These are phyloP conservation scores for Diadema setosum DNA, from an alignment of 35 echinoderm and acorn worm genomes.

Conservation along the genomic window DNA sequence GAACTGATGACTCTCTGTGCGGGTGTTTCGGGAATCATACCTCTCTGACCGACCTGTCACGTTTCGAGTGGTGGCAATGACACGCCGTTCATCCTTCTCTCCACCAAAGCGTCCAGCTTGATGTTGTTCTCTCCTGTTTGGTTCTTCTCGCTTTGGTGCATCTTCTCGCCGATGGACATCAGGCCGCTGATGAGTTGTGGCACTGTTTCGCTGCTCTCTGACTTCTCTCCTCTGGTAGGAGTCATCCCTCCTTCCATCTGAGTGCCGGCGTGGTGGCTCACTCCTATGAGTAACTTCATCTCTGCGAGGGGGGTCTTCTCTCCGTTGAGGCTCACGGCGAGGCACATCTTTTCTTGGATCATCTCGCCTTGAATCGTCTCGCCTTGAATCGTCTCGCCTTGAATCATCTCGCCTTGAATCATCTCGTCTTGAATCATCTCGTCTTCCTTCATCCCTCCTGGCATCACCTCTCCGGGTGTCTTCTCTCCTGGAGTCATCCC, in stretches of 20 bases:
- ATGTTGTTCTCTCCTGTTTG: neutral
- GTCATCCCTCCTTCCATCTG: neutral
- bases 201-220: neutral
- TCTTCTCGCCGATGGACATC: neutral
- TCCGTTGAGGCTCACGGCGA: constrained; percentile 18
- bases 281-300: neutral
- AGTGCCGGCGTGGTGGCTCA: neutral
- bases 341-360: constrained; percentile 1
- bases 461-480: constrained; percentile 12
- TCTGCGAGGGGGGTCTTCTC: constrained; percentile 49
- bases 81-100: constrained; percentile 17
- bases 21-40: neutral
- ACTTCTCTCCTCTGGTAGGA: neutral
- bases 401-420: neutral
- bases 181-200: neutral
- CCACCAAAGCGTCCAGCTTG: neutral
- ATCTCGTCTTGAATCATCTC: constrained; percentile 22
- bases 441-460: constrained; percentile 25
- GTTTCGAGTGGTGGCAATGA: neutral
- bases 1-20: neutral
- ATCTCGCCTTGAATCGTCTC: constrained; percentile 19
- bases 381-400: constrained; percentile 27
- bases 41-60: neutral
- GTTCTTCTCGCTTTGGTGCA: neutral
- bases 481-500: constrained; percentile 19